Conservation (phyloP, 23 tunicate species). For the Clavelina lepadiformis region DNA sequence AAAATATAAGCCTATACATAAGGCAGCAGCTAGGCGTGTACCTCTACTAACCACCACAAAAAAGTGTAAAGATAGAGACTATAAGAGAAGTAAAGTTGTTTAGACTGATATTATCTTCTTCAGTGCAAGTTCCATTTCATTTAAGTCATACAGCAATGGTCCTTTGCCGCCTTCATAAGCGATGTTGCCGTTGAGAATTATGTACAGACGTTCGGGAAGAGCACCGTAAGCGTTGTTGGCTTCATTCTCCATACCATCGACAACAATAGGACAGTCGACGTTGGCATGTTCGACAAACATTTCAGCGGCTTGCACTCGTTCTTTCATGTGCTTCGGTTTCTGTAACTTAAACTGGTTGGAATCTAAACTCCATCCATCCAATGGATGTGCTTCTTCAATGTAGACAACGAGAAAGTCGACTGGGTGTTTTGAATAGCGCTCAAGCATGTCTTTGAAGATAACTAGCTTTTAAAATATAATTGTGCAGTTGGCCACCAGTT, state of each 20-base stretch:
- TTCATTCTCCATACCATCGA: constrained; percentile 34
- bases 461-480: no score
- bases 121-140: constrained; percentile 21
- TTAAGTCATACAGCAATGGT: constrained; percentile 15
- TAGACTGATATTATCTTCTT: background rate
- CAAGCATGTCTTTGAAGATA: no score
- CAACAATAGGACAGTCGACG: constrained; percentile 26
- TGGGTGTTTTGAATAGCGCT: background rate
- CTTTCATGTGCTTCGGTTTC: constrained; percentile 8
- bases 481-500: no score
- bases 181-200: constrained; percentile 25
- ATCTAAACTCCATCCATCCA: constrained; percentile 27
- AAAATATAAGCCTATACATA: no score
- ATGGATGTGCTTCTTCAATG: constrained; percentile 50
- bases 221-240: constrained; percentile 39
- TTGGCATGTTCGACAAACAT: constrained; percentile 15
- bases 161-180: constrained; percentile 35
- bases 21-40: no score
- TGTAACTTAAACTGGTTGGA: constrained; percentile 20
- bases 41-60: no score
- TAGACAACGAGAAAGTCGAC: constrained; percentile 46
- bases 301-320: constrained; percentile 26
- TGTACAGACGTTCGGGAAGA: constrained; percentile 41
- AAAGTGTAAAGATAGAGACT: no score
- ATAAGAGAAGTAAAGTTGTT: no score